Conservation (phyloP, 2,888 invertebrate genomes). For the Yponomeuta malinellus region DNA sequence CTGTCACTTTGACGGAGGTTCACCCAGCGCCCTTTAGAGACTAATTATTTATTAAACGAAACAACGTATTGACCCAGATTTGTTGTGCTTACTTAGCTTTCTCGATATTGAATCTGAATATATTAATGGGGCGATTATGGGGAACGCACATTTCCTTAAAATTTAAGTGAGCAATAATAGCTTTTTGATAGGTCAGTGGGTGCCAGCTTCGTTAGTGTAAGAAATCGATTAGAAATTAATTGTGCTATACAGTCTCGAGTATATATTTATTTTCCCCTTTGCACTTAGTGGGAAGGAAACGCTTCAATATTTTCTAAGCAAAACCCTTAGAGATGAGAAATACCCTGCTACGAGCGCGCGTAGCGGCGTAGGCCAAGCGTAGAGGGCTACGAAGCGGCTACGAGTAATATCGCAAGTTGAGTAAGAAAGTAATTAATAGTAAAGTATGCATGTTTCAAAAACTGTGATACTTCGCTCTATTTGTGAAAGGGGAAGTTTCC, state of each 20-base stretch:
- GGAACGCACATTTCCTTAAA: neutral
- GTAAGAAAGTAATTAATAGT: conserved; percentile 6
- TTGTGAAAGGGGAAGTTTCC: neutral
- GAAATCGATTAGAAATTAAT: neutral
- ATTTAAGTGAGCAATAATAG: neutral
- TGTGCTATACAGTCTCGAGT: neutral
- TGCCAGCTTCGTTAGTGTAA: neutral
- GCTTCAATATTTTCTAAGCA: neutral
- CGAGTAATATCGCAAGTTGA: neutral
- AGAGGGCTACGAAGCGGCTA: conserved; percentile 5
- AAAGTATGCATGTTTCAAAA: neutral
- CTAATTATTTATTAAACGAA: conserved; percentile 13
- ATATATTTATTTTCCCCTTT: neutral
- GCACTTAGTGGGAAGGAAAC: neutral
- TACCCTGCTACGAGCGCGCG: neutral
- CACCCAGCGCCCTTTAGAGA: conserved; percentile 2
- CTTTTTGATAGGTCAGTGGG: neutral
- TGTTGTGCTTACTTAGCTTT: neutral
- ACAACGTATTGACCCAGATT: conserved; percentile 10
- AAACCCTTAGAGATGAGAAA: neutral
- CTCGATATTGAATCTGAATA: neutral
- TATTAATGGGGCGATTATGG: neutral
- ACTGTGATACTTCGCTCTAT: neutral
- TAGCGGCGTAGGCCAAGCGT: conserved; percentile 1
- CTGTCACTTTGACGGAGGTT: conserved; percentile 12